Base-by-base conservation (phyloP, 2,797 vertebrate genomes). In the Karalla daura region DNA sequence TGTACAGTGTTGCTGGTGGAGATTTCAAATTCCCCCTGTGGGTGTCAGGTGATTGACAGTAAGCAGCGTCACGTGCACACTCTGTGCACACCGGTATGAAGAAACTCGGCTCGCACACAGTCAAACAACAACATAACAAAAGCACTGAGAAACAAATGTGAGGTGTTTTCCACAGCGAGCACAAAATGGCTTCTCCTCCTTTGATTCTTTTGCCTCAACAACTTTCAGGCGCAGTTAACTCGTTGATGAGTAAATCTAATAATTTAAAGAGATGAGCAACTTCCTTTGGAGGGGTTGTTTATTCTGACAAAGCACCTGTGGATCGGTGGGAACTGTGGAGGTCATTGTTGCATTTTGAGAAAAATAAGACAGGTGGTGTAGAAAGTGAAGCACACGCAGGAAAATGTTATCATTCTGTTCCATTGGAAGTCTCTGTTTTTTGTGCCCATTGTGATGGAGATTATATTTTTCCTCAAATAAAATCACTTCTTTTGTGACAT, bases 1-100 rank as follows among this genome's bases (percentile, higher is more conserved):
- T 27, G 35, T 30, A 25, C n/a, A n/a, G n/a, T n/a, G n/a, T 59
- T 41, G 49, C 56, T 58, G 32, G 41, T 47, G 27, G 53, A 60
- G 28, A 59, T 78, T 63, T 54, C 11, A 4, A 47, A 39, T 59
- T 72, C 68, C 58, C 62, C 70, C 73, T 44, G 20, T 14, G 51
- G 71, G 66, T 60, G 61, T 75, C 62, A 30, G 60, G 18, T 78
- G 74, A 82, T 51, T 69, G 55, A 76, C 71, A 62, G 66, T 2
- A 27, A 63, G 37, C 52, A 37, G 56, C 44, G 28, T 68, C n/a
- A 47, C 23, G 51, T n/a, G 49, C 49, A 54, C 36, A 18, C 23
- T n/a, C 70, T 33, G 62, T 47, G 39, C 39, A 75, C 27, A 25
- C 24, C 39, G 18, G 25, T 6, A 36, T 10, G 17, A 58, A 76